A percentile compares a stretch with the other conserved stretches of the same genome.
Evolutionary conservation across 2,113 vertebrate genomes (phyloP).

Genomic region (Chaetura pelagica): DNA sequence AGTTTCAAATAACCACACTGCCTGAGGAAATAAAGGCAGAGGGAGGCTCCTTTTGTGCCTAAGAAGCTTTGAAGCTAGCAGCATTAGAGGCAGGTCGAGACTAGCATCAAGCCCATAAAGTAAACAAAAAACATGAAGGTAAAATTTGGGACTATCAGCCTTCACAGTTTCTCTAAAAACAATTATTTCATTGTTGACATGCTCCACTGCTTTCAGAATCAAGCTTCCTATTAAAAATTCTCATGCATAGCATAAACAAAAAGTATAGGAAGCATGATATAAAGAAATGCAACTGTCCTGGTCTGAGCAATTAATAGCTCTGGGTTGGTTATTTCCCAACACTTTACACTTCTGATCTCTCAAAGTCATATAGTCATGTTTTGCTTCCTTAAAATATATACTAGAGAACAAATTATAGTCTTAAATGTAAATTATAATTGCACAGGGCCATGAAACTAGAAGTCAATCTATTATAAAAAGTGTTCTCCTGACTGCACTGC

Average conservation of each 20-base stretch:
- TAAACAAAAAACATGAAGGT: conserved; percentile 35
- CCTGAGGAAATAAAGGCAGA: conserved; percentile 5
- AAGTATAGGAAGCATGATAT: not conserved
- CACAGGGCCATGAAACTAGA: not conserved
- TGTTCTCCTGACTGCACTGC: not conserved
- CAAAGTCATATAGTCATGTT: not conserved
- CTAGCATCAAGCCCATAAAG: conserved; percentile 21
- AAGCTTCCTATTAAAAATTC: conserved; percentile 1
- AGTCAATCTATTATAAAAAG: not conserved
- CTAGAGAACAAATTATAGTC: conserved; percentile 32
- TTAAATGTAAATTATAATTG: not conserved
- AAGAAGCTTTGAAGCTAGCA: conserved; percentile 40
- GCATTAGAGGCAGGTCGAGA: conserved; percentile 32
- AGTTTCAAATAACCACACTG: conserved; percentile 37
- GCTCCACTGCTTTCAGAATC: not conserved
- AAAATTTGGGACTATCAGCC: conserved; percentile 2
- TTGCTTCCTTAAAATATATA: not conserved
- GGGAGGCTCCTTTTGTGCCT: conserved; percentile 12
- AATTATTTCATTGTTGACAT: not conserved
- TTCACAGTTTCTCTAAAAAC: not conserved
- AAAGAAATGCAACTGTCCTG: not conserved
- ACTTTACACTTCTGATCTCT: conserved; percentile 3
- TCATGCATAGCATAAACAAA: not conserved
- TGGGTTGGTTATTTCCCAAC: conserved; percentile 17
- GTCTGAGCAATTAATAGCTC: not conserved